phyloP scores from a whole-genome alignment of 2,888 invertebrate genomes.

The Neoaliturus tenellus region DNA sequence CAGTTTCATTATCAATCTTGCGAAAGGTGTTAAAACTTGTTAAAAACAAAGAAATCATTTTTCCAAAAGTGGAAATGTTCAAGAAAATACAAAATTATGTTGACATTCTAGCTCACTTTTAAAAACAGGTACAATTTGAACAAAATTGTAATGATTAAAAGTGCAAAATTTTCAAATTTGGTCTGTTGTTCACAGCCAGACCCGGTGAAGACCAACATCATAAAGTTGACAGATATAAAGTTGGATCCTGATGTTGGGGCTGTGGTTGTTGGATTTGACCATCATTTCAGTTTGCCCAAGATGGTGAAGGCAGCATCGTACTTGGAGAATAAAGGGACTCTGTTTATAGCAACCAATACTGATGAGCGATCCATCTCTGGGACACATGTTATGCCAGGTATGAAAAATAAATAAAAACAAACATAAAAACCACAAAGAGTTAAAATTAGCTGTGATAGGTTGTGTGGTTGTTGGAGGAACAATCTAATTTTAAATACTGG shows the following conservation, averaged over 20 bases:
- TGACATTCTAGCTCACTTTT: no score
- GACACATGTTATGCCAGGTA: constrained; percentile 79
- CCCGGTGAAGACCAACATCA: constrained; percentile 74
- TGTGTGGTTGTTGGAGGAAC: not conserved
- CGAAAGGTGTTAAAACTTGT: no score
- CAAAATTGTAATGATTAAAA: no score
- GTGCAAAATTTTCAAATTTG: no score
- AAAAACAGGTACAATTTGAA: no score
- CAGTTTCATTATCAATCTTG: no score
- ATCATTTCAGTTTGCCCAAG: constrained; percentile 93
- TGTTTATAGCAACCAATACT: constrained; percentile 95
- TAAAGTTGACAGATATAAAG: constrained; percentile 75
- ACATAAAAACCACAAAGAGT: no score
- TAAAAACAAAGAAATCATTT: no score
- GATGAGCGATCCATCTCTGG: constrained; percentile 89
- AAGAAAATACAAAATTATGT: no score
- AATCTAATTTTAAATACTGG: no score
- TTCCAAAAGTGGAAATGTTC: no score
- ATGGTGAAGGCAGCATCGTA: constrained; percentile 95
- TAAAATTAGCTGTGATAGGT: no score
- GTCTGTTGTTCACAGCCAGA: constrained; percentile 77
- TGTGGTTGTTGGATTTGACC: constrained; percentile 97
- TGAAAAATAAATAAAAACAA: not conserved
- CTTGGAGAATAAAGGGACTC: constrained; percentile 83
- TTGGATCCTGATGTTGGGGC: constrained; percentile 91